phyloP scores from a whole-genome alignment of 92 coral and sea anemone genomes.

The Epizoanthus illoricatus region DNA sequence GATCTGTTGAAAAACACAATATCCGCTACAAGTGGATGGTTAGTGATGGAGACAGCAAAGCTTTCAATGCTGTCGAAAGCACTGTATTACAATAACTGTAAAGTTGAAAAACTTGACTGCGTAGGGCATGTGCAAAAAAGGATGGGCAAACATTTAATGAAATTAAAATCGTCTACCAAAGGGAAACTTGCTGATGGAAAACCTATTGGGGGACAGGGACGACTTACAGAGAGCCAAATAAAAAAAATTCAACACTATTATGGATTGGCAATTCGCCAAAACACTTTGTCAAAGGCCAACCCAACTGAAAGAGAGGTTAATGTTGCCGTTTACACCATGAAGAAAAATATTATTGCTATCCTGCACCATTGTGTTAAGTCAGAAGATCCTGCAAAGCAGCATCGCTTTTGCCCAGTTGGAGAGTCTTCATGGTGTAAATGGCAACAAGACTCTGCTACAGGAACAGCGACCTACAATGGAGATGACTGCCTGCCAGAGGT shows the following conservation, averaged over 20 bases:
- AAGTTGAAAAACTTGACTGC: conserved; percentile 59
- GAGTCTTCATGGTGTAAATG: conserved; percentile 52
- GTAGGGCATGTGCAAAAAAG: conserved; percentile 59
- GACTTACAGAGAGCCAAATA: conserved; percentile 43
- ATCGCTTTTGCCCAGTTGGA: conserved; percentile 43
- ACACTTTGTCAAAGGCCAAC: conserved; percentile 40
- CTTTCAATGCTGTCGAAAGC: conserved; percentile 46
- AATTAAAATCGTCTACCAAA: conserved; percentile 50
- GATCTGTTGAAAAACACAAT: conserved; percentile 54
- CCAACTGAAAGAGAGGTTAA: conserved; percentile 50
- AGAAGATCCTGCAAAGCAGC: conserved; percentile 43
- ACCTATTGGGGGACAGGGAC: conserved; percentile 51
- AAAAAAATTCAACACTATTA: conserved; percentile 55
- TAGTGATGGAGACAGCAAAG: conserved; percentile 61
- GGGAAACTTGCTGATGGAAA: conserved; percentile 56
- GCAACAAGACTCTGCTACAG: conserved; percentile 51
- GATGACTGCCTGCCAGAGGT: conserved; percentile 45
- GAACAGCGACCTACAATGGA: conserved; percentile 36
- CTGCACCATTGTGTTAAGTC: conserved; percentile 47
- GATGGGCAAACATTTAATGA: conserved; percentile 55
- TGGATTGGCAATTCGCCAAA: conserved; percentile 68
- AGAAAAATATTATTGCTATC: conserved; percentile 55
- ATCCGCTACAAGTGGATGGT: conserved; percentile 59
- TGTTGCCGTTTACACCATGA: conserved; percentile 56
- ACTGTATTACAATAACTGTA: conserved; percentile 30